Conservation (phyloP, 2,797 vertebrate genomes). For the Melanotaenia trifasciata region DNA sequence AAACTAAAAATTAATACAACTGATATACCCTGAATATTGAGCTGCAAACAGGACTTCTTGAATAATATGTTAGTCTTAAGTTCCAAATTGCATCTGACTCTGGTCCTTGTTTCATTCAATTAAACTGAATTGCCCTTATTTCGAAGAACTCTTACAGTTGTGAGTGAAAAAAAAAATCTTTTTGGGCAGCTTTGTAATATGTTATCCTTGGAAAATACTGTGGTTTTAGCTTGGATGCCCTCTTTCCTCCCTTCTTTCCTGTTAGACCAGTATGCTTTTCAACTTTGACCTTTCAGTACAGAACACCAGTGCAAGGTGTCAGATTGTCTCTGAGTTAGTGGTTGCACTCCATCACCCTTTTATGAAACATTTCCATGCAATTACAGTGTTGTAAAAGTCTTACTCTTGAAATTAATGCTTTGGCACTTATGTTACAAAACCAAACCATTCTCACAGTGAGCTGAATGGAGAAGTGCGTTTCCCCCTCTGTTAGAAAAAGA, state of each 20-base stretch:
- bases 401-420: conserved; percentile 15
- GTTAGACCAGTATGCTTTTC: conserved; percentile 58
- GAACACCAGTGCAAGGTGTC: conserved; percentile 36
- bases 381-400: conserved; percentile 8
- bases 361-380: conserved; percentile 25
- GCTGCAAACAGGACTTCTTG: conserved; percentile 24
- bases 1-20: conserved; percentile 37
- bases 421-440: background rate
- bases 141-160: conserved; percentile 6
- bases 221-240: conserved; percentile 1
- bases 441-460: background rate
- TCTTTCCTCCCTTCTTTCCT: conserved; percentile 19
- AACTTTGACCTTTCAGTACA: conserved; percentile 76
- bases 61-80: conserved; percentile 40
- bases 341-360: conserved; percentile 7
- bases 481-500: conserved; percentile 5
- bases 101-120: background rate
- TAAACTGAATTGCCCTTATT: background rate
- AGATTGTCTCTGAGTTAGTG: conserved; percentile 24
- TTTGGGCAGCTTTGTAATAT: background rate
- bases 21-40: conserved; percentile 14
- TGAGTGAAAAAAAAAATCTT: conserved; percentile 4
- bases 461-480: background rate
- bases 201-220: conserved; percentile 8
- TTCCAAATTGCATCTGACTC: conserved; percentile 13